Conservation (phyloP, 2,113 vertebrate genomes). For the Tapirus terrestris region DNA sequence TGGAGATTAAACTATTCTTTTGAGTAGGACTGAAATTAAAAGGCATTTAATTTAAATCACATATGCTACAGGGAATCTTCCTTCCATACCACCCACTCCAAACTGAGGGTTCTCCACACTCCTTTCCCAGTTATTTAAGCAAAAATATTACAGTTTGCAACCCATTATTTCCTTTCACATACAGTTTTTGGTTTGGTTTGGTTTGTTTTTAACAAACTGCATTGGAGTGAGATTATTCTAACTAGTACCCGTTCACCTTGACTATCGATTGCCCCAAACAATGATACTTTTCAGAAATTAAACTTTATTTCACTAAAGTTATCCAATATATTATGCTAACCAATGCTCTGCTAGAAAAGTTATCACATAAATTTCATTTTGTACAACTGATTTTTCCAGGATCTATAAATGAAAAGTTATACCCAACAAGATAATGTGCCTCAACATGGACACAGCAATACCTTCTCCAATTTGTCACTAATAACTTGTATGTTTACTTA, state of each 20-base stretch:
- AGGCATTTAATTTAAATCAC: conserved; percentile 43
- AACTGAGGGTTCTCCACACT: conserved; percentile 19
- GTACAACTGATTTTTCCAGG: conserved; percentile 1
- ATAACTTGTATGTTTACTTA: neutral
- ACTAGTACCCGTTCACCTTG: neutral
- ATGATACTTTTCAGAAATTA: conserved; percentile 41
- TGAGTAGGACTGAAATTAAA: conserved; percentile 35
- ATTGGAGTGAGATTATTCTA: conserved; percentile 6
- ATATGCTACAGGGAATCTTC: neutral
- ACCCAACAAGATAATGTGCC: neutral
- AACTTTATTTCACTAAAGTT: conserved; percentile 37
- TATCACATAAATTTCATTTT: neutral
- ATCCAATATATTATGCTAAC: conserved; percentile 26
- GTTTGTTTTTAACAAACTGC: neutral
- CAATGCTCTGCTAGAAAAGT: neutral
- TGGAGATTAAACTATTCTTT: conserved; percentile 11
- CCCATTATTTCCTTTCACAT: neutral
- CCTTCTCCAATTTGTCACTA: conserved; percentile 16
- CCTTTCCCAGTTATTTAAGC: neutral
- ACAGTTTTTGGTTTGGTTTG: neutral
- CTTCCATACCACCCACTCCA: conserved; percentile 30
- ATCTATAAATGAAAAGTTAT: neutral
- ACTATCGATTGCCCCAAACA: conserved; percentile 14
- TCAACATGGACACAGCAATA: neutral
- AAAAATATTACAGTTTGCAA: conserved; percentile 53